phyloP scores from a whole-genome alignment of 1,140 invertebrate genomes.

The Cotesia typhae region DNA sequence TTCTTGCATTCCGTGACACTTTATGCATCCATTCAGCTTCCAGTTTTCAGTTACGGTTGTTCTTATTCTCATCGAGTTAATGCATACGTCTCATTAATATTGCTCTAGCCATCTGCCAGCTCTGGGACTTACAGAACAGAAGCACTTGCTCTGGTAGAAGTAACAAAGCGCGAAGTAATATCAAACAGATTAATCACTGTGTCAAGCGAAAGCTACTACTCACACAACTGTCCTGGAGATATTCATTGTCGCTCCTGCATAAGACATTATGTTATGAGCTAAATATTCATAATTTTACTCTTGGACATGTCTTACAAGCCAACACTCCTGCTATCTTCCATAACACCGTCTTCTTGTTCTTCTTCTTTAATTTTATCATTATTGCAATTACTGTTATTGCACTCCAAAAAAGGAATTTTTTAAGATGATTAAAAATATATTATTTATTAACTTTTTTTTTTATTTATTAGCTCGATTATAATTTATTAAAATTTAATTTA shows the following conservation, averaged over 20 bases:
- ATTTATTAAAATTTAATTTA: too few species aligned
- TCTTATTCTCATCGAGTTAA: slow-evolving; percentile 17
- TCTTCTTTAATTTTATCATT: too few species aligned
- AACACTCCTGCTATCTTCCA: too few species aligned
- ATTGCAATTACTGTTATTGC: too few species aligned
- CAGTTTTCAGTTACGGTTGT: background rate
- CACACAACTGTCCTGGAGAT: slow-evolving; percentile 5
- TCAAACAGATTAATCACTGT: slow-evolving; percentile 19
- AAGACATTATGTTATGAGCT: background rate
- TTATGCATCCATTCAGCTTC: background rate
- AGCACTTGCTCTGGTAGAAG: too few species aligned
- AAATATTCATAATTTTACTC: slow-evolving; percentile 27
- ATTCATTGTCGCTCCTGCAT: slow-evolving; percentile 18
- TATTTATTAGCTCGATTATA: too few species aligned
- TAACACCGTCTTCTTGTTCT: too few species aligned
- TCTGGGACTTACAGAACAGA: too few species aligned
- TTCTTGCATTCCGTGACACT: background rate
- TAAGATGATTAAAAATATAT: too few species aligned
- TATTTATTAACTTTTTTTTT: too few species aligned
- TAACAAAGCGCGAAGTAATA: background rate
- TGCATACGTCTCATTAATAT: slow-evolving; percentile 7
- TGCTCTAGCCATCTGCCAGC: too few species aligned
- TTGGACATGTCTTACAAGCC: background rate
- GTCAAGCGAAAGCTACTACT: background rate
- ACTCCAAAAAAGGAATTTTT: too few species aligned